Evolutionary conservation across 2,797 vertebrate species (phyloP), one percentile per base, ranked within the genome.

Genomic region (Melanotaenia maccullochi): DNA sequence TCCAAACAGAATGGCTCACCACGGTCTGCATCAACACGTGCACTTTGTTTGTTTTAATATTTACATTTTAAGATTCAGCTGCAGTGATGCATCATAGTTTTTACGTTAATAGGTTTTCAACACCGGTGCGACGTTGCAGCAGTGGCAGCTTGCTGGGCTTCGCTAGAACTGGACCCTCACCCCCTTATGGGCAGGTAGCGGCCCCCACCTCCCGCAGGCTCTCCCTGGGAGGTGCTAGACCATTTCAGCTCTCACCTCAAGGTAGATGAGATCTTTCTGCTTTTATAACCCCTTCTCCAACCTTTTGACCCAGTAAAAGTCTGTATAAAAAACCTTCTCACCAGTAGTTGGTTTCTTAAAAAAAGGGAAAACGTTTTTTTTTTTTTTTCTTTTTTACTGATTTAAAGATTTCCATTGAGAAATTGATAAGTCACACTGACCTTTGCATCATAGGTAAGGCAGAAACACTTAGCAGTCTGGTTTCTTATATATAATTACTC

Each of bases 211-310:
- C 93, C 60, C 95, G 95, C 73, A 96, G 96, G 67, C 90, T 96
- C n/a, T 97, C 97, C 4, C 87, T 96, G 60, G 97, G 97, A 0
- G 96, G 97, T 1, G 92, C 94, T 67, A 96, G 96, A 89, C 94
- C 96, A 0, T 95, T 96, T 36, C 96, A 93, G 32, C 95, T 95
- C 5, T 96, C 95, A 33, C 96, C 96, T 2, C 97, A 97, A 95
- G 97, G 98, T 98, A 87, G 5, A 18, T 38, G 20, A 63, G 5
- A 71, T 7, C 51, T 32, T 33, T 47, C 72, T 49, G 36, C 9
- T 67, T 36, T 70, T 4, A 52, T 4, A 25, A 28, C 5, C 11
- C 5, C 6, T 13, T 4, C 52, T 1, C 13, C 25, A 14, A 54
- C 11, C 12, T 54, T 58, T 9, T 59, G 42, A 35, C 22, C 12